phyloP scores from a whole-genome alignment of 2,797 vertebrate species.

The Melanotaenia trifasciata region DNA sequence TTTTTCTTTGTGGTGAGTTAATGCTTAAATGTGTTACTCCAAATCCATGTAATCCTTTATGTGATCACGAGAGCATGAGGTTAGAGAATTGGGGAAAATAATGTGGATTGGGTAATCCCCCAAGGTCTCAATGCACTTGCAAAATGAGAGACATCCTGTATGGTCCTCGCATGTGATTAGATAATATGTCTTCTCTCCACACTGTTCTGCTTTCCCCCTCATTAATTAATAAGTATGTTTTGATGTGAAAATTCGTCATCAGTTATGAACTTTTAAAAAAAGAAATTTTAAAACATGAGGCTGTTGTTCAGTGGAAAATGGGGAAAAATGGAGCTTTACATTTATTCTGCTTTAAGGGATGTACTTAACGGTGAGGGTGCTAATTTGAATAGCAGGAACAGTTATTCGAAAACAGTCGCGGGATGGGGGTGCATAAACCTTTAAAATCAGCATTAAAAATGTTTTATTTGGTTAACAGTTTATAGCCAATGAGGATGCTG shows the following conservation, averaged over 20 bases:
- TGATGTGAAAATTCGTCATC: slow-evolving; percentile 25
- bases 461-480: slow-evolving; percentile 8
- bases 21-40: slow-evolving; percentile 65
- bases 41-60: slow-evolving; percentile 73
- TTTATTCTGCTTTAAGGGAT: slow-evolving; percentile 33
- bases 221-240: slow-evolving; percentile 57
- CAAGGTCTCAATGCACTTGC: slow-evolving; percentile 61
- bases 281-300: slow-evolving; percentile 26
- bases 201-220: slow-evolving; percentile 28
- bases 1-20: slow-evolving; percentile 56
- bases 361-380: slow-evolving; percentile 1
- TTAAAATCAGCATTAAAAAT: slow-evolving; percentile 15
- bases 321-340: slow-evolving; percentile 1
- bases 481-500: not conserved
- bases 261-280: slow-evolving; percentile 14
- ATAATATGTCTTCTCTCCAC: slow-evolving; percentile 57
- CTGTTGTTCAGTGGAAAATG: not conserved
- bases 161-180: slow-evolving; percentile 59
- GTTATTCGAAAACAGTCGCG: slow-evolving; percentile 1
- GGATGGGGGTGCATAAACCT: slow-evolving; percentile 4
- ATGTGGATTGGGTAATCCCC: slow-evolving; percentile 69
- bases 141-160: slow-evolving; percentile 54
- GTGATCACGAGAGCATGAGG: slow-evolving; percentile 68
- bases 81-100: slow-evolving; percentile 55
- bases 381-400: slow-evolving; percentile 20